A percentile compares a stretch with the other conserved stretches of the same genome.
phyloP scores from a whole-genome alignment of 2,888 invertebrate genomes.

The Cryptus viduatorius region DNA sequence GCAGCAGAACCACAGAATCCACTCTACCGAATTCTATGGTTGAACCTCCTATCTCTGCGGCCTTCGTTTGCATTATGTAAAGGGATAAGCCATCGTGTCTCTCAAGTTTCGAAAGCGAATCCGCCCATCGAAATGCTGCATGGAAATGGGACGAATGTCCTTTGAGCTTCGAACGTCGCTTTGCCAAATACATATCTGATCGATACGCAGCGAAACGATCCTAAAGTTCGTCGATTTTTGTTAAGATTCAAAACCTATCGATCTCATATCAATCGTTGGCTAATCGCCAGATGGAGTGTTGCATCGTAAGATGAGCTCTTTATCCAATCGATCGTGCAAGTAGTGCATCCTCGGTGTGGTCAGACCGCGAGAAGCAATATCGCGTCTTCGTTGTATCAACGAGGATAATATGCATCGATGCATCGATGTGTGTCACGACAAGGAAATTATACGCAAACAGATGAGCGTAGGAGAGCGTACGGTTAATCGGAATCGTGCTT shows the following conservation, averaged over 20 bases:
- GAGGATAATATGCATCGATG: too few relatives aligned
- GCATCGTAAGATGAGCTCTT: not conserved
- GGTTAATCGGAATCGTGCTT: conserved; percentile 10
- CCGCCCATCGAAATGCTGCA: not conserved
- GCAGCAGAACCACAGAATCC: conserved; percentile 50
- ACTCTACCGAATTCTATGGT: conserved; percentile 51
- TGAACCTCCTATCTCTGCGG: conserved; percentile 13
- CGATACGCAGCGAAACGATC: not conserved
- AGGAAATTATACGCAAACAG: conserved; percentile 23
- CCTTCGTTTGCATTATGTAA: conserved; percentile 60
- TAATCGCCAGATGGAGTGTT: not conserved
- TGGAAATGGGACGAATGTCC: conserved; percentile 17
- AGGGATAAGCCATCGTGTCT: conserved; percentile 45
- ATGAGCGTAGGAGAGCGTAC: not conserved
- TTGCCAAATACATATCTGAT: not conserved
- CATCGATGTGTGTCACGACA: not conserved
- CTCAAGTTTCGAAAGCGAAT: not conserved
- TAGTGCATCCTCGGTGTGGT: conserved; percentile 39
- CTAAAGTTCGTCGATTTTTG: not conserved
- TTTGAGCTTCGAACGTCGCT: not conserved
- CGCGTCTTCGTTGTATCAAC: conserved; percentile 17
- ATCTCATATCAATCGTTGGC: not conserved
- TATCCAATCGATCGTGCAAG: conserved; percentile 37
- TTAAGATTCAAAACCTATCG: too few relatives aligned
- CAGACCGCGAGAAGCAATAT: conserved; percentile 33